phyloP scores from a whole-genome alignment of 2,888 invertebrate species.

The Machimus rusticus region DNA sequence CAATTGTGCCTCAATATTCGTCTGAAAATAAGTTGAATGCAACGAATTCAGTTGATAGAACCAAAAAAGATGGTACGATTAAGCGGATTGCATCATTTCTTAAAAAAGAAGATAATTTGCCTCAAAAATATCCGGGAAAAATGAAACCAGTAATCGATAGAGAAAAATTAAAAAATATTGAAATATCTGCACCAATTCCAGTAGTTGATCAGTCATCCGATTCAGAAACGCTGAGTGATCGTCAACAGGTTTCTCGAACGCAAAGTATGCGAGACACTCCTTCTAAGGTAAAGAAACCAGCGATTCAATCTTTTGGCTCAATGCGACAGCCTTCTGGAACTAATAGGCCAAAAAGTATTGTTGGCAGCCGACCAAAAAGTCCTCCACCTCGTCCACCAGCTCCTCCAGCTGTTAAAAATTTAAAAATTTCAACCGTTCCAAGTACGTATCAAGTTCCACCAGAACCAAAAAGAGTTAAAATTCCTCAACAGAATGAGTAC shows the following conservation, averaged over 20 bases:
- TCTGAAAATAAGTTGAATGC: constrained; percentile 55
- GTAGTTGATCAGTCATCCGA: constrained; percentile 67
- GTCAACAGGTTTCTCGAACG: constrained; percentile 70
- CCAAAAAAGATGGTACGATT: constrained; percentile 70
- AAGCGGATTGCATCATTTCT: constrained; percentile 80
- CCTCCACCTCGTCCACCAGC: constrained; percentile 78
- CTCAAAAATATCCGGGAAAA: constrained; percentile 70
- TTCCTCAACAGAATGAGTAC: constrained; percentile 67
- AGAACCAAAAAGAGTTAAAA: constrained; percentile 50
- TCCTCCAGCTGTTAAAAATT: constrained; percentile 59
- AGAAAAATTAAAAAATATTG: constrained; percentile 74
- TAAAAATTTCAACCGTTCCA: constrained; percentile 64
- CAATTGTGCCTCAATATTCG: constrained; percentile 65
- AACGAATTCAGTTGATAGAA: constrained; percentile 58
- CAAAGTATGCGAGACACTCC: constrained; percentile 80
- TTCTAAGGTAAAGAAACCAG: constrained; percentile 63
- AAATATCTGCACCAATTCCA: constrained; percentile 85
- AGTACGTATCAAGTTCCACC: constrained; percentile 68
- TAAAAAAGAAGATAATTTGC: constrained; percentile 67
- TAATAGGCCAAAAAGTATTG: constrained; percentile 78
- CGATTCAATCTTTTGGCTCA: constrained; percentile 80
- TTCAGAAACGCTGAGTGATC: constrained; percentile 65
- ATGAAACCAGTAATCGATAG: constrained; percentile 74
- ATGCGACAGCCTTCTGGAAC: constrained; percentile 75
- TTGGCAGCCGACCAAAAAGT: constrained; percentile 73